Evolutionary conservation across 2,113 vertebrate species (phyloP), one percentile per base, ranked within the genome.

Genomic region (Dasyornis broadbenti): DNA sequence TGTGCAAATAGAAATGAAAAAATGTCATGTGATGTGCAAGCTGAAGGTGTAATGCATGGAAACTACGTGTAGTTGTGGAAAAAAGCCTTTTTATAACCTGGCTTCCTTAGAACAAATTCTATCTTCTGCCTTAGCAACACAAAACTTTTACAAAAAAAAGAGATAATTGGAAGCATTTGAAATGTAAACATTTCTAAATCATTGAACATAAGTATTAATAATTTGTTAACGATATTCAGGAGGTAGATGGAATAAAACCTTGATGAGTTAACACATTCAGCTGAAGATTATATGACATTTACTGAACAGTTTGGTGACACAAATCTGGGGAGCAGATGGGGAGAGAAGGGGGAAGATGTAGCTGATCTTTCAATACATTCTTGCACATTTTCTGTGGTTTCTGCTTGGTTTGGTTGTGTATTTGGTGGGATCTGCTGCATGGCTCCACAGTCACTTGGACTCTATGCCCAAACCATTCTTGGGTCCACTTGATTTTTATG

Each of bases 341-440:
- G 28, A 44, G 10, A 24, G n/a, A 22, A 21, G 15, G 10, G 28
- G 30, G 24, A 56, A 21, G n/a, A 60, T 0, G 0, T 19, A 45
- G 31, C 15, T 65, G 33, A 30, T 39, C 33, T 56, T 73, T 83
- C 56, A 35, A 4, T 28, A 10, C 8, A 4, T 75, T 70, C 28
- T 59, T 68, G 31, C 24, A 31, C 18, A 2, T 82, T 90, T 88
- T 61, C 63, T 39, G 56, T 63, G 42, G 66, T 69, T 85, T 90
- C n/a, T 40, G 24, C 39, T 50, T 53, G 63, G 15, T 73, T 79
- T 75, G 63, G 22, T 49, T 37, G 26, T 50, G 42, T 50, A 44
- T 47, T 71, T 79, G 35, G 11, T 90, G 68, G 44, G 17, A 63
- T 44, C 18, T 72, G 45, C 66, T 68, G 53, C 33, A 11, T 60